These are phyloP conservation scores for Gymnopithys bicolor DNA, from an alignment of 2,797 vertebrate species.

Conservation along the genomic window DNA sequence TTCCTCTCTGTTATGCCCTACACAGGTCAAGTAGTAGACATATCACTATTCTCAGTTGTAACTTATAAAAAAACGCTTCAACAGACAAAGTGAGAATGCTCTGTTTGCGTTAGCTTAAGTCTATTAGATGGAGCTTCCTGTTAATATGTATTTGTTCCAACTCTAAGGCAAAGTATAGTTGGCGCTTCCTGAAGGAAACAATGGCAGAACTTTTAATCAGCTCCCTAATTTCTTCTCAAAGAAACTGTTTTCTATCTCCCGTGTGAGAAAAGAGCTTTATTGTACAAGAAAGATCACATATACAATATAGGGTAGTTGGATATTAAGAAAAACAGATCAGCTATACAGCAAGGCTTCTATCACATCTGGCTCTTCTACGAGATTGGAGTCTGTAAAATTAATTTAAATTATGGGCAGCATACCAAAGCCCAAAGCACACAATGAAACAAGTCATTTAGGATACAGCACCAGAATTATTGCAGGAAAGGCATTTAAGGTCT, in stretches of 20 bases:
- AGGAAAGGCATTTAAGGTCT: conserved; percentile 46
- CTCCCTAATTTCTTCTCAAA: background rate
- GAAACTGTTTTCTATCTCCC: background rate
- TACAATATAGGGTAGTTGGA: background rate
- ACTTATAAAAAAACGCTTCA: background rate
- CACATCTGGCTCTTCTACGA: background rate
- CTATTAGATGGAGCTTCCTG: conserved; percentile 56
- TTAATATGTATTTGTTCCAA: conserved; percentile 49
- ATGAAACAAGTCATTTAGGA: conserved; percentile 52
- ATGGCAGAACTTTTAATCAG: conserved; percentile 59
- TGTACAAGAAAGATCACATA: background rate
- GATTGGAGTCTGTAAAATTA: conserved; percentile 26
- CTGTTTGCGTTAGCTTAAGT: conserved; percentile 27
- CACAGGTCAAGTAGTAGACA: background rate
- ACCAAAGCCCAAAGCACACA: conserved; percentile 48
- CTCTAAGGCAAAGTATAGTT: conserved; percentile 24
- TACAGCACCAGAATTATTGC: conserved; percentile 40
- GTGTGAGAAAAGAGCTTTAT: background rate
- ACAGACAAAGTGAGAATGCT: background rate
- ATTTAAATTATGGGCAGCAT: background rate
- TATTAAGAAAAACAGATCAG: background rate
- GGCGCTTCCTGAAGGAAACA: conserved; percentile 70
- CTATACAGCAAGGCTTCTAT: background rate
- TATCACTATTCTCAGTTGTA: background rate
- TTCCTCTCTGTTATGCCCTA: background rate